Evolutionary conservation across 2,797 vertebrate species (phyloP), one percentile per base, ranked within the genome.

Genomic region (Phrynocephalus guinanensis): DNA sequence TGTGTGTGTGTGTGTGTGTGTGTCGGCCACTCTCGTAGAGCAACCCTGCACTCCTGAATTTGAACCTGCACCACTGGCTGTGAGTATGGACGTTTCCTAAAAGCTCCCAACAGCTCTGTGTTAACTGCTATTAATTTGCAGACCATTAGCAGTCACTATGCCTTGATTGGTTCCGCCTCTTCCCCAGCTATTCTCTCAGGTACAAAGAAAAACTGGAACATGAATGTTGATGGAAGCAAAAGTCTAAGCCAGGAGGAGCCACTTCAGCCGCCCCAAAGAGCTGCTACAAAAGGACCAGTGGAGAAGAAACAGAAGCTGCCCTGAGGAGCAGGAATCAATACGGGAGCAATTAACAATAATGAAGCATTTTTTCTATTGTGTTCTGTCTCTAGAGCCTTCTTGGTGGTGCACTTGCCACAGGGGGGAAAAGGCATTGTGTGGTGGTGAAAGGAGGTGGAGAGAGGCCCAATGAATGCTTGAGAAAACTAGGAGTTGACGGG

Each of bases 291-390:
- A 89, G 91, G 87, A 56, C 48, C 28, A 44, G 66, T 52, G 75
- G 71, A 81, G 82, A 90, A 92, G 91, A 92, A 93, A 95, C 86
- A 85, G 91, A 91, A 95, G 86, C 76, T 92, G 79, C 82, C 95
- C 86, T 81, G 0, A 0, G 80, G 92, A 79, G 83, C 85, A 84
- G 83, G 90, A 93, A 88, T 82, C 88, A 91, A 90, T 91, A 93
- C 84, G 77, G 84, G 70, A 83, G 1, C 86, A 83, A 83, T 8
- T 77, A 92, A 85, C 38, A 87, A 28, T 16, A 87, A 90, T 81
- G 81, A 70, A 76, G 76, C 77, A 28, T 8, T 93, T 87, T 44
- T 86, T 60, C 20, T 73, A 16, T 33, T 33, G 15, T 6, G 2
- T 83, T 88, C 48, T 68, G 26, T 78, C 63, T 78, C 63, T 85